Evolutionary conservation across 2,113 vertebrate genomes (phyloP).

Genomic region (Thamnaconus septentrionalis): DNA sequence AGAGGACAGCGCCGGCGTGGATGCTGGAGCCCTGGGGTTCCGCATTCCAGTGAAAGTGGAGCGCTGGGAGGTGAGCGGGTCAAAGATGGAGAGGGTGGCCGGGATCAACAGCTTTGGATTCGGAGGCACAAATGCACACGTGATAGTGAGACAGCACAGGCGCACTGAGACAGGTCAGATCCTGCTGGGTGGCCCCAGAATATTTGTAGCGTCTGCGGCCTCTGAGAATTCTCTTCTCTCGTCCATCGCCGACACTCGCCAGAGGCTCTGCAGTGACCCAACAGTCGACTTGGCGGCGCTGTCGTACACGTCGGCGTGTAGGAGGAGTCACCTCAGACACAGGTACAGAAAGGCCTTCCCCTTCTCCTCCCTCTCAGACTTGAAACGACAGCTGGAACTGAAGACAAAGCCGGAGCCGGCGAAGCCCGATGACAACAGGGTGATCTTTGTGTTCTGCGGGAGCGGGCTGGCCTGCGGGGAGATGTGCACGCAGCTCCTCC

Average conservation of each 20-base stretch:
- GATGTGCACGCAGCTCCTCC: constrained; percentile 78
- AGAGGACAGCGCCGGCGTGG: constrained; percentile 72
- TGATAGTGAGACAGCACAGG: constrained; percentile 76
- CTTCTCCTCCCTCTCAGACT: constrained; percentile 72
- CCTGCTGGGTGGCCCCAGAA: constrained; percentile 55
- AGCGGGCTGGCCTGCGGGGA: constrained; percentile 77
- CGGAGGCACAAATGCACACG: constrained; percentile 86
- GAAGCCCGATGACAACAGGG: constrained; percentile 48
- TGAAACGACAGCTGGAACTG: constrained; percentile 68
- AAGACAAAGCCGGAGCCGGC: constrained; percentile 32
- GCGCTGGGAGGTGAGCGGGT: constrained; percentile 73
- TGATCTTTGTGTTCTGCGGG: constrained; percentile 86
- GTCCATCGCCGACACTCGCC: constrained; percentile 67
- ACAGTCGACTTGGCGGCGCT: constrained; percentile 69
- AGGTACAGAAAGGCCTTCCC: constrained; percentile 80
- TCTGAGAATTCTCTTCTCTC: constrained; percentile 74
- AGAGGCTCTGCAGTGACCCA: constrained; percentile 62
- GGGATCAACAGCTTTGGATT: constrained; percentile 89
- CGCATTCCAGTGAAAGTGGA: constrained; percentile 72
- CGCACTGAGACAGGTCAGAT: constrained; percentile 33
- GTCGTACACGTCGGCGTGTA: constrained; percentile 84
- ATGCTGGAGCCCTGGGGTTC: constrained; percentile 75
- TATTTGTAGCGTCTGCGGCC: constrained; percentile 82
- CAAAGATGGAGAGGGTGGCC: constrained; percentile 71
- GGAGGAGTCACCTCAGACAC: constrained; percentile 81